Conservation (phyloP, 2,888 invertebrate genomes). For the Charanyca ferruginea region DNA sequence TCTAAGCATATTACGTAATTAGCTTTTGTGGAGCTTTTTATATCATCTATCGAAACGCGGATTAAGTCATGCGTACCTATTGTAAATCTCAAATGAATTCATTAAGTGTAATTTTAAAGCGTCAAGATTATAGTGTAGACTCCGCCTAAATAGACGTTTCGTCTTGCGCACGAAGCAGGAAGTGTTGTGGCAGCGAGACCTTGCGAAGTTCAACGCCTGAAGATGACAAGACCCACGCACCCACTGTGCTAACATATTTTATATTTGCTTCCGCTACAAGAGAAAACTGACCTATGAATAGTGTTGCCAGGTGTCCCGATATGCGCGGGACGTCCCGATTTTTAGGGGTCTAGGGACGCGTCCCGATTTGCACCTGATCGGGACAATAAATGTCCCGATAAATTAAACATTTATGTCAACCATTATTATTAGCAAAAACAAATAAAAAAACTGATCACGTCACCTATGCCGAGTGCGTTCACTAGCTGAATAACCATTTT, state of each 20-base stretch:
- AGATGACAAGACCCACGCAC: constrained; percentile 69
- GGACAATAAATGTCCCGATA: neutral
- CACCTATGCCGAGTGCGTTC: too few relatives aligned
- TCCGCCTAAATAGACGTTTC: constrained; percentile 67
- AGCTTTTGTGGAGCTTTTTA: constrained; percentile 72
- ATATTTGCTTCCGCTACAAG: constrained; percentile 79
- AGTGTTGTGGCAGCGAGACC: constrained; percentile 75
- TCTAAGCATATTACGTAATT: constrained; percentile 69
- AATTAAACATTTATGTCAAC: neutral
- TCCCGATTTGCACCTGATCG: constrained; percentile 1
- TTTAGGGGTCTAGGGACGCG: too few relatives aligned
- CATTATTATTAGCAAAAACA: too few relatives aligned
- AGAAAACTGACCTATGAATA: constrained; percentile 84
- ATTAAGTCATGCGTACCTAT: constrained; percentile 70
- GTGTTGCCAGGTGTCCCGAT: constrained; percentile 36
- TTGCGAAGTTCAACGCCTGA: constrained; percentile 83
- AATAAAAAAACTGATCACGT: too few relatives aligned
- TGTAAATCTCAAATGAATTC: constrained; percentile 51
- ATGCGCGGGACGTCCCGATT: neutral
- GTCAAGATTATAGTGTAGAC: constrained; percentile 60
- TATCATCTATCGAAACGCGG: constrained; percentile 66
- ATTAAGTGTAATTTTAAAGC: constrained; percentile 45
- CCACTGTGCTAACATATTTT: constrained; percentile 66
- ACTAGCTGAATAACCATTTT: too few relatives aligned
- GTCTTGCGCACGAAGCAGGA: constrained; percentile 77